A percentile compares a stretch with the other conserved stretches of the same genome.
Conservation (phyloP, 2,113 vertebrate genomes). For the Thryonomys swinderianus region DNA sequence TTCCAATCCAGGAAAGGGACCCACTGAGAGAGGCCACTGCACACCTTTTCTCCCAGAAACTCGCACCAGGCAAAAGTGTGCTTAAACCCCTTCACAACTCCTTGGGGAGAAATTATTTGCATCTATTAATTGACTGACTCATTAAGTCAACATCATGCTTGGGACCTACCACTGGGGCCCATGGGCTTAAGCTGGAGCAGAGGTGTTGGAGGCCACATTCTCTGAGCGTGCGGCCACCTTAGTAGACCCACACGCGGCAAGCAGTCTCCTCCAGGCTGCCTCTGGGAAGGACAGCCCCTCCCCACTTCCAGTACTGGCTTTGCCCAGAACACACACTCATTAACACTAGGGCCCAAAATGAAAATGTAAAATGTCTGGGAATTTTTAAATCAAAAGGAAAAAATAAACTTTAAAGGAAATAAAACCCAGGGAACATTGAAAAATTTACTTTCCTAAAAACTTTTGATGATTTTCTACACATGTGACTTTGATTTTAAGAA, state of each 20-base stretch:
- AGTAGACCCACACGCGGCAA: neutral
- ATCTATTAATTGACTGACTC: neutral
- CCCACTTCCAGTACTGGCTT: neutral
- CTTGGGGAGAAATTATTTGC: neutral
- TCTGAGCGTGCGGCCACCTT: rapidly evolving
- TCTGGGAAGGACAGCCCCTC: too few relatives aligned
- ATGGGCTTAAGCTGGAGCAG: neutral
- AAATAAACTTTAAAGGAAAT: neutral
- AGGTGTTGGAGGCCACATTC: neutral
- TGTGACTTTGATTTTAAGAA: neutral
- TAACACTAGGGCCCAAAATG: neutral
- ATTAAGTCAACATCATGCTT: neutral
- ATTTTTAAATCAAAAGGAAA: neutral
- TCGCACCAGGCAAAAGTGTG: neutral
- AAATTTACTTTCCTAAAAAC: neutral
- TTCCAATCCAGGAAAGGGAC: neutral
- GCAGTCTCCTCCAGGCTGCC: neutral
- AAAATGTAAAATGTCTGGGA: too few relatives aligned
- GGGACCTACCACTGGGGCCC: neutral
- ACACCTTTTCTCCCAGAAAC: too few relatives aligned
- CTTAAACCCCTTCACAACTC: neutral
- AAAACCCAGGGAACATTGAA: neutral
- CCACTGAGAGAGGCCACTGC: neutral
- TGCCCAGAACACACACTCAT: neutral
- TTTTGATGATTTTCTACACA: neutral